phyloP scores from a whole-genome alignment of 2,113 vertebrate species.

The Zingel zingel region DNA sequence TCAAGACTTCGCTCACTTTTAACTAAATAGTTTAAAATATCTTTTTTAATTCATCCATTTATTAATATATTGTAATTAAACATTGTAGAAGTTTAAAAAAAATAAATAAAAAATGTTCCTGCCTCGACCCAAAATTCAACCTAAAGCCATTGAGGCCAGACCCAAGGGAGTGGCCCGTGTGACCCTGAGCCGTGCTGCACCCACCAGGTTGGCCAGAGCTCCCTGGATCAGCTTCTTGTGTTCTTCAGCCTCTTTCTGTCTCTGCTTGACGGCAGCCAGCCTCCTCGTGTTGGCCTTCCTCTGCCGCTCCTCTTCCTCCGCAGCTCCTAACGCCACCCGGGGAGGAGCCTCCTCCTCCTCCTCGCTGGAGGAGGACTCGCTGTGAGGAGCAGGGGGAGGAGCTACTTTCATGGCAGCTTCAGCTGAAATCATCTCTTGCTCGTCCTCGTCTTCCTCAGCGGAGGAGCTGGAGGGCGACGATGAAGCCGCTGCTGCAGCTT shows the following conservation, averaged over 20 bases:
- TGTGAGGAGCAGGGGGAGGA: constrained; percentile 2
- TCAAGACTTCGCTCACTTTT: too few species aligned
- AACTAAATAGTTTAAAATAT: too few species aligned
- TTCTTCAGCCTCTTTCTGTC: constrained; percentile 85
- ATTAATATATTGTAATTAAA: too few species aligned
- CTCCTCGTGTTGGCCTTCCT: constrained; percentile 90
- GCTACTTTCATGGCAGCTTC: constrained; percentile 20
- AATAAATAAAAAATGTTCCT: too few species aligned
- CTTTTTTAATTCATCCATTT: too few species aligned
- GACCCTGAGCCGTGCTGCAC: background rate
- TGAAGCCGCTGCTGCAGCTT: background rate
- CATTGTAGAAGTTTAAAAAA: too few species aligned
- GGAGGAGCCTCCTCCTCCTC: constrained; percentile 15
- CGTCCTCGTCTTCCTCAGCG: constrained; percentile 27
- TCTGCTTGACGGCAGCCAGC: constrained; percentile 90
- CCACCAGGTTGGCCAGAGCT: constrained; percentile 90
- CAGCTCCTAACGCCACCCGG: constrained; percentile 6
- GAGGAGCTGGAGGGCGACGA: constrained; percentile 46
- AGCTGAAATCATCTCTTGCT: background rate
- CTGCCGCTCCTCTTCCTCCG: constrained; percentile 81
- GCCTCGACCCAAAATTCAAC: too few species aligned
- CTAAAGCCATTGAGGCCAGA: too few species aligned
- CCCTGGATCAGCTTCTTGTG: constrained; percentile 91
- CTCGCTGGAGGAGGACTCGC: constrained; percentile 36
- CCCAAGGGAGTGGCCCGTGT: too few species aligned